Evolutionary conservation across 2,888 invertebrate species (phyloP).

Genomic region (Acleris literana): DNA sequence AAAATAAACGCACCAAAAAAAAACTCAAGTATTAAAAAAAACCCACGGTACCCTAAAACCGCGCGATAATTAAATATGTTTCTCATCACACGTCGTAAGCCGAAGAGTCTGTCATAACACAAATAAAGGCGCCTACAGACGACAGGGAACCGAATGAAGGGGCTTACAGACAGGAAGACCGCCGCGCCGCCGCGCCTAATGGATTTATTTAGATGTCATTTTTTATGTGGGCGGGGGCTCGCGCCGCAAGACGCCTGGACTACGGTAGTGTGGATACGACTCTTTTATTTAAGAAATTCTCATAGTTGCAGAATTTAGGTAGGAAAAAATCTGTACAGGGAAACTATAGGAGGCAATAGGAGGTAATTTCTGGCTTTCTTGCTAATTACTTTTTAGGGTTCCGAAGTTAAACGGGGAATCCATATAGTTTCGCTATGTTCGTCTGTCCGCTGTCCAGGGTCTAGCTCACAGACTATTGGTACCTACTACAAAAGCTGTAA

Average conservation of each 20-base stretch:
- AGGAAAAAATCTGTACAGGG: too few species aligned
- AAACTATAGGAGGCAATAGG: too few species aligned
- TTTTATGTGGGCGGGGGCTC: slow-evolving; percentile 83
- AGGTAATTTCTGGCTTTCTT: too few species aligned
- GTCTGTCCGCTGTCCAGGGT: too few species aligned
- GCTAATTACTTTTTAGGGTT: too few species aligned
- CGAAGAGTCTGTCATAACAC: slow-evolving; percentile 69
- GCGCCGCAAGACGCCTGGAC: slow-evolving; percentile 66
- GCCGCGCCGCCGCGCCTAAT: slow-evolving; percentile 67
- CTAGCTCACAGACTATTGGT: too few species aligned
- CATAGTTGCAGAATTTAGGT: too few species aligned
- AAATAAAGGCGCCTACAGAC: slow-evolving; percentile 75
- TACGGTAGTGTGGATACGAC: slow-evolving; percentile 60
- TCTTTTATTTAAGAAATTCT: background rate
- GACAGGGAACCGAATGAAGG: slow-evolving; percentile 68
- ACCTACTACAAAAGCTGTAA: too few species aligned
- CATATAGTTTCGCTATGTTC: too few species aligned
- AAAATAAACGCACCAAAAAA: background rate
- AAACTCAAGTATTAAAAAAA: background rate
- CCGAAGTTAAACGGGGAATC: too few species aligned
- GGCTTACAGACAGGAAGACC: slow-evolving; percentile 76
- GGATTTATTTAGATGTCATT: slow-evolving; percentile 84
- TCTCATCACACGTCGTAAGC: slow-evolving; percentile 73
- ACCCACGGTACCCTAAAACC: slow-evolving; percentile 40
- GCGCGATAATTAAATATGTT: slow-evolving; percentile 66